phyloP scores from a whole-genome alignment of 2,797 vertebrate species.

The Coregonus suidteri region DNA sequence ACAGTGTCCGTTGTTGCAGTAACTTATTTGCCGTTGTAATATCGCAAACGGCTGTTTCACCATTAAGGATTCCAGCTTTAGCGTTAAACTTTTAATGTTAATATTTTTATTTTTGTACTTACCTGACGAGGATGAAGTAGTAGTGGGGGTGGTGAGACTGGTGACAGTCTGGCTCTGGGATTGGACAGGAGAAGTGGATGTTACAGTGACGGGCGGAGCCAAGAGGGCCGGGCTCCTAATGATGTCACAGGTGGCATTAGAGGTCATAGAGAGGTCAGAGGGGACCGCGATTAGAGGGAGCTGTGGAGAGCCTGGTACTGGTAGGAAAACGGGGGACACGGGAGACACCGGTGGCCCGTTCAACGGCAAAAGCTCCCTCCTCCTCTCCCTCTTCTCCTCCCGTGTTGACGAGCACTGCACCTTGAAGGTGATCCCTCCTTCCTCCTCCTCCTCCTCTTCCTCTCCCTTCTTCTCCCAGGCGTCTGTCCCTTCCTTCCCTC shows the following conservation, averaged over 20 bases:
- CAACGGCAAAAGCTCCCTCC: constrained; percentile 55
- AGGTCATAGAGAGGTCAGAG: constrained; percentile 28
- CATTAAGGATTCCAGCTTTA: too few relatives aligned
- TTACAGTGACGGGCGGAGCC: constrained; percentile 37
- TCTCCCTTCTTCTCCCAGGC: constrained; percentile 72
- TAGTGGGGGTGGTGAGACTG: background rate
- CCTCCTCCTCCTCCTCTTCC: constrained; percentile 63
- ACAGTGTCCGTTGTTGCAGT: too few relatives aligned
- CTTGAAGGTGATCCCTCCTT: constrained; percentile 88
- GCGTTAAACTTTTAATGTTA: too few relatives aligned
- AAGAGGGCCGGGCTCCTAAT: constrained; percentile 28
- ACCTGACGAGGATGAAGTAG: background rate
- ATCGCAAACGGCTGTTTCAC: too few relatives aligned
- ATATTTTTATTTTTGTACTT: background rate
- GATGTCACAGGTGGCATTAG: background rate
- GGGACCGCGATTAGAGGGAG: constrained; percentile 13
- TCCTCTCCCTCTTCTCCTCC: constrained; percentile 69
- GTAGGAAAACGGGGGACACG: constrained; percentile 53
- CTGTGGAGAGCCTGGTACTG: constrained; percentile 53
- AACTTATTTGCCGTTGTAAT: too few relatives aligned
- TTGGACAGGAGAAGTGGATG: constrained; percentile 57
- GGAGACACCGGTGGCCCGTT: background rate
- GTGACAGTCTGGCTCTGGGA: constrained; percentile 50
- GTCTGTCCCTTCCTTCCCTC: constrained; percentile 63
- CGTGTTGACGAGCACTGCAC: constrained; percentile 77